Evolutionary conservation across 2,113 vertebrate genomes (phyloP).

Genomic region (Cyphomyrus discorhynchus): DNA sequence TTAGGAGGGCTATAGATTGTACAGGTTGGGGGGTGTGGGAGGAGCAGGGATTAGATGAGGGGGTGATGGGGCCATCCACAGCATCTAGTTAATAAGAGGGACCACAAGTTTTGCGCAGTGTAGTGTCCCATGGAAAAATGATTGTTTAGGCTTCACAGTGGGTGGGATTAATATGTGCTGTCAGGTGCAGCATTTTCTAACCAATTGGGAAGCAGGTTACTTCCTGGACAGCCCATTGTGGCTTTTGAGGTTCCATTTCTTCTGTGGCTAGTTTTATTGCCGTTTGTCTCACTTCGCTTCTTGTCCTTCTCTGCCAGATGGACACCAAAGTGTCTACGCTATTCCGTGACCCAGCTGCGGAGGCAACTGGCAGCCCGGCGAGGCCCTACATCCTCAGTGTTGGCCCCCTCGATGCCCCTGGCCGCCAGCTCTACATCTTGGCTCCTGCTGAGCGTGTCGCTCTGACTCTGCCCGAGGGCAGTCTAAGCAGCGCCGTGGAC

Average conservation of each 20-base stretch:
- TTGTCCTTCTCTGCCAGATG: background rate
- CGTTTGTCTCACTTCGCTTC: background rate
- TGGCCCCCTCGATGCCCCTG: slow-evolving; percentile 21
- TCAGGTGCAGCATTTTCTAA: background rate
- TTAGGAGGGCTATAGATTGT: background rate
- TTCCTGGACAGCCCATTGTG: background rate
- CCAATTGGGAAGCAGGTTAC: background rate
- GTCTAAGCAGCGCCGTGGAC: slow-evolving; percentile 18
- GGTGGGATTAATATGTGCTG: background rate
- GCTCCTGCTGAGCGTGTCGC: slow-evolving; percentile 18
- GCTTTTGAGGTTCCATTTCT: background rate
- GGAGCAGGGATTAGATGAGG: background rate
- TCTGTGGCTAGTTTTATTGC: background rate
- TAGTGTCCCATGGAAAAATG: background rate
- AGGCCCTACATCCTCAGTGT: slow-evolving; percentile 21
- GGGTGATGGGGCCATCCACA: background rate
- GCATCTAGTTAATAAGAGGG: background rate
- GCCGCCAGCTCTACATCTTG: slow-evolving; percentile 24
- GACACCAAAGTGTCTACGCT: slow-evolving; percentile 24
- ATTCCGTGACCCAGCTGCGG: slow-evolving; percentile 5
- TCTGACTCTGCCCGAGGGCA: slow-evolving; percentile 3
- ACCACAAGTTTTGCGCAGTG: background rate
- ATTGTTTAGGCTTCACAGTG: background rate
- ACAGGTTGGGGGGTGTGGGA: background rate
- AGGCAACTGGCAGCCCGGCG: background rate